Evolutionary conservation across 1,140 invertebrate genomes (phyloP).

Genomic region (Capitella teleta): DNA sequence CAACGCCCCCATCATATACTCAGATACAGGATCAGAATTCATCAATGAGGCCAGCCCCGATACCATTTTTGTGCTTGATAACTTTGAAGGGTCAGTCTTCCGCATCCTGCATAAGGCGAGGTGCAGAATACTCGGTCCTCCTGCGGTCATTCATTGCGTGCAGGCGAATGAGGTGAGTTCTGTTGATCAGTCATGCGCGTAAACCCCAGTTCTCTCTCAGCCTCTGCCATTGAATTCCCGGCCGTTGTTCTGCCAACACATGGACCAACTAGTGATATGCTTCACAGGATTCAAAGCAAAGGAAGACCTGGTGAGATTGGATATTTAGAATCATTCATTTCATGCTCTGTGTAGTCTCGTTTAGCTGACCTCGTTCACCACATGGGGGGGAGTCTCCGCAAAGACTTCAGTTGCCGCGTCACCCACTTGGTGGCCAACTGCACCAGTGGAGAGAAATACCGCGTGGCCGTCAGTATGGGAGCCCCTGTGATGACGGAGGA

Average conservation of each 20-base stretch:
- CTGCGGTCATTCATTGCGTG: constrained; percentile 32
- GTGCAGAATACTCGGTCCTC: constrained; percentile 36
- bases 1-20: constrained; percentile 8
- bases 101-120: constrained; percentile 53
- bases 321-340: neutral
- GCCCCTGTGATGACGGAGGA: constrained; percentile 74
- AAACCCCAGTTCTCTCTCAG: constrained; percentile 37
- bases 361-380: constrained; percentile 73
- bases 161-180: constrained; percentile 23
- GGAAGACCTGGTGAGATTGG: constrained; percentile 60
- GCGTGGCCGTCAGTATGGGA: constrained; percentile 69
- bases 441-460: constrained; percentile 76
- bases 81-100: constrained; percentile 57
- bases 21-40: constrained; percentile 28
- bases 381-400: constrained; percentile 87
- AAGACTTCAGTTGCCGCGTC: constrained; percentile 71
- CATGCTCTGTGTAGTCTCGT: constrained; percentile 65
- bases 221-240: constrained; percentile 60
- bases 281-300: constrained; percentile 81
- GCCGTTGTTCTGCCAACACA: constrained; percentile 73
- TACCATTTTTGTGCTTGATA: constrained; percentile 59
- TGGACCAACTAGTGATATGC: constrained; percentile 72
- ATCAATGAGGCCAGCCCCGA: constrained; percentile 36
- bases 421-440: constrained; percentile 84
- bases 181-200: neutral